phyloP scores from a whole-genome alignment of 2,797 vertebrate species.

The Arremon brunneinucha region DNA sequence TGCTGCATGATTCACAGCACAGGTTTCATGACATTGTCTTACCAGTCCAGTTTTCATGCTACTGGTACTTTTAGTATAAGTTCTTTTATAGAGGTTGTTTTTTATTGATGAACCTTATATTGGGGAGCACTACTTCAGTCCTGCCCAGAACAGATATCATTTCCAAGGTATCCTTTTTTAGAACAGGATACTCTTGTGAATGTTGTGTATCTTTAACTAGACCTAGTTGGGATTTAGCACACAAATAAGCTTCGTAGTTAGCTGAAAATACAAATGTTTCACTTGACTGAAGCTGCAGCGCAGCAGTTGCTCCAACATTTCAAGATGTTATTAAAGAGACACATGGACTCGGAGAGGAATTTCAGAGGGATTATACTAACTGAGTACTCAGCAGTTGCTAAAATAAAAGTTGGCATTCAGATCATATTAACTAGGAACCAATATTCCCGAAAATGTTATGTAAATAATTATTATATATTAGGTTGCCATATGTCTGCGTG shows the following conservation, averaged over 20 bases:
- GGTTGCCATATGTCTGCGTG: not conserved
- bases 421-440: not conserved
- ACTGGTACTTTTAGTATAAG: not conserved
- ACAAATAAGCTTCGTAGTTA: not conserved
- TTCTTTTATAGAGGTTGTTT: not conserved
- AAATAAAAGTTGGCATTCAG: slow-evolving; percentile 21
- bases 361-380: slow-evolving; percentile 31
- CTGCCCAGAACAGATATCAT: not conserved
- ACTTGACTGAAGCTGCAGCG: slow-evolving; percentile 54
- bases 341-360: not conserved
- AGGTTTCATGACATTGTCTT: not conserved
- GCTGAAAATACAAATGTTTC: slow-evolving; percentile 24
- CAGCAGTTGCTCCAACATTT: slow-evolving; percentile 66
- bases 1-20: not conserved
- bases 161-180: not conserved
- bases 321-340: slow-evolving; percentile 66
- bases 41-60: not conserved
- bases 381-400: slow-evolving; percentile 30
- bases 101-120: not conserved
- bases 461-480: not conserved
- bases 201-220: not conserved
- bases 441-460: not conserved
- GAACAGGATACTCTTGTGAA: not conserved
- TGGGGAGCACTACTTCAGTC: not conserved
- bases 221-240: not conserved